phyloP scores from a whole-genome alignment of 2,888 invertebrate genomes.

The Amphipoea oculea region DNA sequence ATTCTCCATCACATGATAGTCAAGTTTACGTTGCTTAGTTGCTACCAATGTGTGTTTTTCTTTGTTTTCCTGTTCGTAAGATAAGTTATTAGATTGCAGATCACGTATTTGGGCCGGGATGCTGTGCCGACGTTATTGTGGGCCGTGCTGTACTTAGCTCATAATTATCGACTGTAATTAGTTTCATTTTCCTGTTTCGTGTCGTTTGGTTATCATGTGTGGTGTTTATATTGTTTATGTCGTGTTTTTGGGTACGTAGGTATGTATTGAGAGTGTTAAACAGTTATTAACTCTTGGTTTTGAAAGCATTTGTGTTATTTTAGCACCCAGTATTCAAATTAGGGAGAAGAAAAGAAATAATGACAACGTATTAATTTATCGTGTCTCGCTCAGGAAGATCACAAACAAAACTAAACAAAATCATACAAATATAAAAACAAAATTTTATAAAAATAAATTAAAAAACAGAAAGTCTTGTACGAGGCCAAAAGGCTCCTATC shows the following conservation, averaged over 20 bases:
- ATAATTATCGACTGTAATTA: slow-evolving; percentile 70
- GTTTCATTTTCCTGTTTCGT: slow-evolving; percentile 63
- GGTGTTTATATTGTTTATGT: slow-evolving; percentile 9
- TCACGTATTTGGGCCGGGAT: slow-evolving; percentile 78
- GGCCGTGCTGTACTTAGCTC: slow-evolving; percentile 67
- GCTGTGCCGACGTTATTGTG: slow-evolving; percentile 77
- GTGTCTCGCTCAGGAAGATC: too few species aligned
- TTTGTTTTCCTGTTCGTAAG: slow-evolving; percentile 30
- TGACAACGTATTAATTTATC: too few species aligned
- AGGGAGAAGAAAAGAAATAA: not conserved
- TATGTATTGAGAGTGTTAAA: not conserved
- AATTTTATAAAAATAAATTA: not conserved
- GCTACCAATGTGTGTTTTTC: slow-evolving; percentile 40
- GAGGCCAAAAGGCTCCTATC: not conserved
- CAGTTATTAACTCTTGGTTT: not conserved
- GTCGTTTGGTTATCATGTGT: slow-evolving; percentile 43
- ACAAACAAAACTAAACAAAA: too few species aligned
- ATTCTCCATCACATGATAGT: slow-evolving; percentile 23
- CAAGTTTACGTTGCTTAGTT: slow-evolving; percentile 13
- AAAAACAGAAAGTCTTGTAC: not conserved
- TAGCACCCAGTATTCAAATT: not conserved
- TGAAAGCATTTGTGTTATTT: not conserved
- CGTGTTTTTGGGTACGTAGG: slow-evolving; percentile 4
- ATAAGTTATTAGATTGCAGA: slow-evolving; percentile 73
- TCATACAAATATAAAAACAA: not conserved